phyloP scores from a whole-genome alignment of 2,888 invertebrate genomes.

The Catonia carolina region DNA sequence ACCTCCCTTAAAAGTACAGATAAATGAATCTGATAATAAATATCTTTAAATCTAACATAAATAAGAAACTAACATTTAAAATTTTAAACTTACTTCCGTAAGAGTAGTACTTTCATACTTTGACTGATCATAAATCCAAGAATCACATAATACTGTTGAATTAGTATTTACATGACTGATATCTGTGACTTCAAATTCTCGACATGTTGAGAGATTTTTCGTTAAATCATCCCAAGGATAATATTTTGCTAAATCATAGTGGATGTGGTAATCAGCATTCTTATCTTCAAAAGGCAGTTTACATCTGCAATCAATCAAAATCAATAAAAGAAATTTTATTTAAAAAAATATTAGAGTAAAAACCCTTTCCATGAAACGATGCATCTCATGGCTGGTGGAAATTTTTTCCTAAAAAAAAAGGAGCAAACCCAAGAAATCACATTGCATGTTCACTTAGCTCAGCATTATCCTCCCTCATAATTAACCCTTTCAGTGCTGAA shows the following conservation, averaged over 20 bases:
- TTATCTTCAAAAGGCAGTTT: slow-evolving; percentile 49
- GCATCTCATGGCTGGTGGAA: no score
- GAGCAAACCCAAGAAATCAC: background rate
- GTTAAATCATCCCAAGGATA: slow-evolving; percentile 49
- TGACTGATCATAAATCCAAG: slow-evolving; percentile 54
- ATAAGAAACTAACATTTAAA: no score
- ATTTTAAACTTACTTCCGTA: slow-evolving; percentile 53
- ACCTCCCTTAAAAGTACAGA: no score
- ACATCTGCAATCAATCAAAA: no score
- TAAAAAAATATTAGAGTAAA: background rate
- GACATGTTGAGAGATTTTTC: slow-evolving; percentile 49
- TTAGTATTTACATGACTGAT: slow-evolving; percentile 38
- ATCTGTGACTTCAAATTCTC: slow-evolving; percentile 44
- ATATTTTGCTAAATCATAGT: slow-evolving; percentile 38
- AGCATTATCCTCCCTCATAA: no score
- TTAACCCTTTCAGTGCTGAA: no score
- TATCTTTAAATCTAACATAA: no score
- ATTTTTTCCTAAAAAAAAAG: background rate
- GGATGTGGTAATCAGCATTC: no score
- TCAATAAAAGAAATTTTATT: slow-evolving; percentile 31
- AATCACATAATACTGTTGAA: slow-evolving; percentile 44
- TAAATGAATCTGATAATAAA: no score
- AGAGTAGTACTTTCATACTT: slow-evolving; percentile 56
- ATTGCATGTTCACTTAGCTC: no score
- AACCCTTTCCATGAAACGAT: no score